These are phyloP conservation scores for Eupithecia pulchellata DNA, from an alignment of 2,888 invertebrate species.

Conservation along the genomic window DNA sequence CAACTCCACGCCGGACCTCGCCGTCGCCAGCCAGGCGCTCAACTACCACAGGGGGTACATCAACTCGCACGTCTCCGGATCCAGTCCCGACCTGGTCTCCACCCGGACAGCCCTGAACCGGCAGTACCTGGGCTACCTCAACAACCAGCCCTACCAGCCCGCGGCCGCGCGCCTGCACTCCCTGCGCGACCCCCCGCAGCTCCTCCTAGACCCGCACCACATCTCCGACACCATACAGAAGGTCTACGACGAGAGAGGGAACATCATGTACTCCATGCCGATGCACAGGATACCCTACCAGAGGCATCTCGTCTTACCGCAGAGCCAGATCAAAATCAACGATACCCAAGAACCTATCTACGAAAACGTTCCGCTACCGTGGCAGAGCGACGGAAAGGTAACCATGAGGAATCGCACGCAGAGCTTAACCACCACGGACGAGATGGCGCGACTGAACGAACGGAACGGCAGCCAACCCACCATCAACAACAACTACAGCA, in stretches of 20 bases:
- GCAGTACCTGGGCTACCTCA: slow-evolving; percentile 74
- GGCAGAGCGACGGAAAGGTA: slow-evolving; percentile 74
- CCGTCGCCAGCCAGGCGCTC: slow-evolving; percentile 87
- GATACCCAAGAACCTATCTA: slow-evolving; percentile 90
- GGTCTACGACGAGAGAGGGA: slow-evolving; percentile 87
- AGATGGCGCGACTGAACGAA: slow-evolving; percentile 80
- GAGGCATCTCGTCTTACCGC: slow-evolving; percentile 78
- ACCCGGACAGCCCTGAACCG: slow-evolving; percentile 87
- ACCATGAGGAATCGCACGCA: slow-evolving; percentile 84
- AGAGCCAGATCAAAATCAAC: slow-evolving; percentile 65
- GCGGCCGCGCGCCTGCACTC: too few relatives aligned
- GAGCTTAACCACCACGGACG: slow-evolving; percentile 90
- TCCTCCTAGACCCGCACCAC: slow-evolving; percentile 85
- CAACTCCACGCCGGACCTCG: slow-evolving; percentile 93
- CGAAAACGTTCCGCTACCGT: slow-evolving; percentile 91
- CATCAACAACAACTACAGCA: slow-evolving; percentile 63
- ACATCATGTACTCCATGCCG: slow-evolving; percentile 87
- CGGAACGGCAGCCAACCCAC: slow-evolving; percentile 71
- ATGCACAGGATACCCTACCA: slow-evolving; percentile 77
- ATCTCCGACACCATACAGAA: slow-evolving; percentile 86
- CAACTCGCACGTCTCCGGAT: slow-evolving; percentile 88
- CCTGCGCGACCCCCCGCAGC: slow-evolving; percentile 80
- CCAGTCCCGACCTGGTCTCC: slow-evolving; percentile 92
- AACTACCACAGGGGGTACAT: slow-evolving; percentile 79
- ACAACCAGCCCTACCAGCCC: slow-evolving; percentile 62